These are phyloP conservation scores for Luperina testacea DNA, from an alignment of 2,888 invertebrate species.

Conservation along the genomic window DNA sequence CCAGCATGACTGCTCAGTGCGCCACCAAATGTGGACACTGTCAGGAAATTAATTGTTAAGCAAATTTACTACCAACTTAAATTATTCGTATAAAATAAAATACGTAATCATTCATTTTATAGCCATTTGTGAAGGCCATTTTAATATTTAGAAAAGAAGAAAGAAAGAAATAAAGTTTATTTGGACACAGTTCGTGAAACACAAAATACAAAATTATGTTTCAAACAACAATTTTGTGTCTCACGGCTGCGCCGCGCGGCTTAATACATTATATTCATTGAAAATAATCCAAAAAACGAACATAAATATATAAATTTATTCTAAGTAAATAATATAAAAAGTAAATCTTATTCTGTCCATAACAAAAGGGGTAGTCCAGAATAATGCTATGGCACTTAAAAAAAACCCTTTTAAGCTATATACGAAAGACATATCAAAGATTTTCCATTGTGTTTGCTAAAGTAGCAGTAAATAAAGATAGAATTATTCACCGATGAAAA, in stretches of 20 bases:
- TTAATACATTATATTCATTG: neutral
- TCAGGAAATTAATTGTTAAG: neutral
- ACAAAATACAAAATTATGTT: no score
- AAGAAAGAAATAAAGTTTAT: no score
- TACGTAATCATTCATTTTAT: neutral
- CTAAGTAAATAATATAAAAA: neutral
- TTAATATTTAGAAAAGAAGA: no score
- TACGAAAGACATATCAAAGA: neutral
- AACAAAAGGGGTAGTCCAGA: neutral
- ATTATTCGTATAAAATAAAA: neutral
- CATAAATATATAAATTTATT: neutral
- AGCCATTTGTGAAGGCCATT: neutral
- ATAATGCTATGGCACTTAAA: neutral
- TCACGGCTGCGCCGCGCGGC: no score
- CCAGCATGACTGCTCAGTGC: neutral
- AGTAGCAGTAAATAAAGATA: neutral
- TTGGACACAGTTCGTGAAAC: no score
- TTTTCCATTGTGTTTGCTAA: slow-evolving; percentile 12
- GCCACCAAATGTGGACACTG: no score
- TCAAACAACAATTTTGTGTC: no score
- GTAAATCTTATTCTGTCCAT: neutral
- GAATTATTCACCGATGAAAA: neutral
- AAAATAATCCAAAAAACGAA: neutral
- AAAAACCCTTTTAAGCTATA: neutral
- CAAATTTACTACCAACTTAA: neutral